A percentile compares a stretch with the other conserved stretches of the same genome.
Evolutionary conservation across 2,113 vertebrate genomes (phyloP).

Genomic region (Apteryx mantelli): DNA sequence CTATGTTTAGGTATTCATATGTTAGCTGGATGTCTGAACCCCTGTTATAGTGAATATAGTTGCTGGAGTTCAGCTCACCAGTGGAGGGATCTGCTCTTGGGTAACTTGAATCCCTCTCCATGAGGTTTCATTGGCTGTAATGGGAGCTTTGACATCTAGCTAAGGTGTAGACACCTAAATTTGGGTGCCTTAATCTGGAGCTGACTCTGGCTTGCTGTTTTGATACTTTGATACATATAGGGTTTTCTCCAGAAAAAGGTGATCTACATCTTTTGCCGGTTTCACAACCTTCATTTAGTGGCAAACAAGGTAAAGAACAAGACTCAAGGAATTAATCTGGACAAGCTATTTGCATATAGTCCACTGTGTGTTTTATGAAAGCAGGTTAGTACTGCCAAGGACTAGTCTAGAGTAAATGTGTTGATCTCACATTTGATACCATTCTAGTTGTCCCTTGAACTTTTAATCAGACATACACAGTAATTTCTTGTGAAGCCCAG

Average conservation of each 20-base stretch:
- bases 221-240: background rate
- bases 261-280: background rate
- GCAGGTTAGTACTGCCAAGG: background rate
- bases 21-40: background rate
- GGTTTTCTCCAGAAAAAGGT: background rate
- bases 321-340: background rate
- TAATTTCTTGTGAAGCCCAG: background rate
- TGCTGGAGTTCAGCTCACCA: background rate
- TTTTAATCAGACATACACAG: background rate
- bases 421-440: background rate
- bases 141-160: background rate
- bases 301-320: background rate
- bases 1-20: background rate
- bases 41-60: background rate
- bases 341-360: background rate
- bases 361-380: background rate
- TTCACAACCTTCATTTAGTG: background rate
- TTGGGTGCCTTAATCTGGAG: background rate
- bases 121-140: no score
- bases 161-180: background rate
- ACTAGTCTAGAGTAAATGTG: background rate
- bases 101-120: background rate
- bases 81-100: background rate
- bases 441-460: fast-evolving
- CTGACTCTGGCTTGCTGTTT: background rate